Base-by-base conservation (phyloP, 2,113 vertebrate genomes). In the Labeo rohita region DNA sequence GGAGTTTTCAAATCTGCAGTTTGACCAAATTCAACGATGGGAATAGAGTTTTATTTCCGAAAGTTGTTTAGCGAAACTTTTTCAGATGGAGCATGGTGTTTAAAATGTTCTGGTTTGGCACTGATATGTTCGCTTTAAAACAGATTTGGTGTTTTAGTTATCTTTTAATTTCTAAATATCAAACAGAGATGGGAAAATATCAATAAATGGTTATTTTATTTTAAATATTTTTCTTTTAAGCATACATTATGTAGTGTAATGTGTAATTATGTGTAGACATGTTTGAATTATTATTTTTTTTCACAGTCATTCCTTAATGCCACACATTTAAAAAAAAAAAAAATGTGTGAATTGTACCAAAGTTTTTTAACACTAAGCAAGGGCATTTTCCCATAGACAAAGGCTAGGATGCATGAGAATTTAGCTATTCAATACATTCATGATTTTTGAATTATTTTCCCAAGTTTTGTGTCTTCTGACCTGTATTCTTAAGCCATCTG, bases 301-400 rank as follows among this genome's bases (percentile, higher is more conserved):
- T 59, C 0, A 15, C 6, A 39, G 15, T 39, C 11, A 68, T 77
- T 28, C 54, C 54, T 82, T 47, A n/a, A n/a, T 65, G 47, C 18
- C 63, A 66, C 85, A 66, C 79, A 52, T 28, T 23, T 39, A 12
- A 8, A 13, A 2, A 28, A 12, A 18, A 43, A 68, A 34, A 15
- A 5, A 70, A 34, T 43, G 66, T 54, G n/a, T 77, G n/a, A 68
- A 15, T 85, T 81, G 43, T 66, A 85, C 79, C 87, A 83, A 77
- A 88, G 74, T 36, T 65, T 80, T 65, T 66, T 65, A 84, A 80
- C 81, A 84, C 85, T 84, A 88, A 72, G 72, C 4, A 10, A 70
- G 81, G 87, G 80, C 65, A 86, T 88, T 88, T 82, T 50, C 74
- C 23, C 39, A 6, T 39, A n/a, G 21, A 80, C 6, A 65, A 45